Evolutionary conservation across 2,113 vertebrate species (phyloP).

Genomic region (Anarhynchus alexandrinus): DNA sequence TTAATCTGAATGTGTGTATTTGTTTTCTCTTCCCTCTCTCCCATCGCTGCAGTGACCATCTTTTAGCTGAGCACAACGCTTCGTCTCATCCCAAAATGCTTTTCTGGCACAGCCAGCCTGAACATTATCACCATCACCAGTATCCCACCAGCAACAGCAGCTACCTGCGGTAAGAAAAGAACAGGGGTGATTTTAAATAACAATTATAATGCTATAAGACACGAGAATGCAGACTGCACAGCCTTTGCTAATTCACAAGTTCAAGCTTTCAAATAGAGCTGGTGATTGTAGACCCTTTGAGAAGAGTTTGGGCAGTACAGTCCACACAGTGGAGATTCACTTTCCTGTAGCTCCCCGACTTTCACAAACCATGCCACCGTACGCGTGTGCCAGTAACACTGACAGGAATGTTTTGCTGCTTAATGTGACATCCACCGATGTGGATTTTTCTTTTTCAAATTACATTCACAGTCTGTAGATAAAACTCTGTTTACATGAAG

Average conservation of each 20-base stretch:
- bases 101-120: slow-evolving; percentile 79
- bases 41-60: slow-evolving; percentile 28
- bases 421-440: neutral
- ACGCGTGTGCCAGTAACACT: neutral
- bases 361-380: neutral
- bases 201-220: neutral
- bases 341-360: neutral
- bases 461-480: neutral
- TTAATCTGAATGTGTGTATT: neutral
- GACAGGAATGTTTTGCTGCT: neutral
- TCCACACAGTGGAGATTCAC: neutral
- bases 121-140: slow-evolving; percentile 70
- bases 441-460: neutral
- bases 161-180: slow-evolving; percentile 70
- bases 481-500: neutral
- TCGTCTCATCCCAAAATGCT: slow-evolving; percentile 72
- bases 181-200: neutral
- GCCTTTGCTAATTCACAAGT: neutral
- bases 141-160: slow-evolving; percentile 50
- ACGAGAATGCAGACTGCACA: neutral
- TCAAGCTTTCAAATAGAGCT: neutral
- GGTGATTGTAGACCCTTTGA: neutral
- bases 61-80: slow-evolving; percentile 43
- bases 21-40: slow-evolving; percentile 10
- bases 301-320: neutral